These are phyloP conservation scores for Chlorops oryzae DNA, from an alignment of 1,140 invertebrate genomes.

Conservation along the genomic window DNA sequence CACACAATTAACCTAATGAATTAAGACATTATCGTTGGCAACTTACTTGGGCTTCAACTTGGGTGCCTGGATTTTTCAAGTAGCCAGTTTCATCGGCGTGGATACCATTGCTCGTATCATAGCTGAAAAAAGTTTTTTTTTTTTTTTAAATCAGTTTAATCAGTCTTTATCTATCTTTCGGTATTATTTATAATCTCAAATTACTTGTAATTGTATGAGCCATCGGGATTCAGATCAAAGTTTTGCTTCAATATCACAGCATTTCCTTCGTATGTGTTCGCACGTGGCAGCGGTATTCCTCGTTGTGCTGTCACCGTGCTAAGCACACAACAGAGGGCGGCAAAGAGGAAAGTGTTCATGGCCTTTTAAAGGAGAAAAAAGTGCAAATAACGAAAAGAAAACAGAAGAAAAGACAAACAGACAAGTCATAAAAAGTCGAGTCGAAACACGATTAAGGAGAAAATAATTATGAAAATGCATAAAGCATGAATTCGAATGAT, in stretches of 20 bases:
- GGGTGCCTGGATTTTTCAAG: constrained; percentile 51
- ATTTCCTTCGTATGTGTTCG: constrained; percentile 35
- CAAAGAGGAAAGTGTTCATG: constrained; percentile 36
- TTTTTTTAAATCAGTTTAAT: background rate
- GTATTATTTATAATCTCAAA: constrained; percentile 5
- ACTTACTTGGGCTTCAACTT: constrained; percentile 50
- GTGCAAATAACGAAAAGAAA: too few relatives aligned
- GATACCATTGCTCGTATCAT: constrained; percentile 60
- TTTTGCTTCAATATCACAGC: constrained; percentile 48
- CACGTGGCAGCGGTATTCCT: constrained; percentile 29
- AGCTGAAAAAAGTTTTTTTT: constrained; percentile 41
- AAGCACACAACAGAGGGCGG: constrained; percentile 32
- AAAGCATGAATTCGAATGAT: too few relatives aligned
- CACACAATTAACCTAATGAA: constrained; percentile 6
- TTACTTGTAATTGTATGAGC: constrained; percentile 49
- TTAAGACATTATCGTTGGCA: background rate
- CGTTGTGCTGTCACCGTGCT: constrained; percentile 32
- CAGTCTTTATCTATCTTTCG: background rate
- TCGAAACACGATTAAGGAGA: too few relatives aligned
- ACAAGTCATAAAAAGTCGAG: background rate
- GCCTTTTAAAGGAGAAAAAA: constrained; percentile 26
- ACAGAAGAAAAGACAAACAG: constrained; percentile 3
- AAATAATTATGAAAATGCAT: too few relatives aligned
- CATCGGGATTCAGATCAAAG: constrained; percentile 50
- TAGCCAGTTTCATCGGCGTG: constrained; percentile 57